A percentile compares a stretch with the other conserved stretches of the same genome.
These are phyloP conservation scores for Sialia sialis DNA, from an alignment of 2,113 vertebrate genomes.

Conservation along the genomic window DNA sequence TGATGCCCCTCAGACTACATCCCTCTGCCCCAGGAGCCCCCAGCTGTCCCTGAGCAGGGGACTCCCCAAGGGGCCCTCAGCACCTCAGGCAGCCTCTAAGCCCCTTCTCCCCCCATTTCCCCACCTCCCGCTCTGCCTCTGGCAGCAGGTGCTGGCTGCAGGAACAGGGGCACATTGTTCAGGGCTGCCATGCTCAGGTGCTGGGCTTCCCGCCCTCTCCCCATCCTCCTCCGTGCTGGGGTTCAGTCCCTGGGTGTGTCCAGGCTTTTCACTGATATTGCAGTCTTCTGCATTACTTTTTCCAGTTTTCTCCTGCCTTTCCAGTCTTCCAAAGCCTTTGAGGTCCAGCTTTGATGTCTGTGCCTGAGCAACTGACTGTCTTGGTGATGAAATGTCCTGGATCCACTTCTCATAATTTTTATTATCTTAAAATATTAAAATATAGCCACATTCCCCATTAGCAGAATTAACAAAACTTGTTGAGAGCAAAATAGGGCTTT, in stretches of 20 bases:
- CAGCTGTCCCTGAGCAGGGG: neutral
- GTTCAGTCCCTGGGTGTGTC: neutral
- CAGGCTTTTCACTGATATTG: neutral
- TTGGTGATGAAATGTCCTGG: neutral
- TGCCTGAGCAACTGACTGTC: neutral
- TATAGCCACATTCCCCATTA: neutral
- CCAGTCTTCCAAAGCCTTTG: neutral
- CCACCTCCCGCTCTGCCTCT: neutral
- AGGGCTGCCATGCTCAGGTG: neutral
- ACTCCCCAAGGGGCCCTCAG: neutral
- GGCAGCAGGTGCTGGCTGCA: neutral
- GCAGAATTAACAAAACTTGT: neutral
- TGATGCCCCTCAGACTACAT: too few species aligned
- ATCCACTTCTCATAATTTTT: neutral
- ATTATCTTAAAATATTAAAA: conserved; percentile 5
- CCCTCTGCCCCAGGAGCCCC: neutral
- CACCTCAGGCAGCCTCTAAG: neutral
- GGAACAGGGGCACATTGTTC: conserved; percentile 37
- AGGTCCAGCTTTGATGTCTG: neutral
- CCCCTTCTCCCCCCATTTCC: neutral
- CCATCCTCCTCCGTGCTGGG: neutral
- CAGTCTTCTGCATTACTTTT: neutral
- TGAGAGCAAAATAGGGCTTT: neutral
- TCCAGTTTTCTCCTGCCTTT: neutral
- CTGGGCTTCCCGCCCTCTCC: neutral